Base-by-base conservation (phyloP, 2,888 invertebrate genomes). In the Chydorus sphaericus region DNA sequence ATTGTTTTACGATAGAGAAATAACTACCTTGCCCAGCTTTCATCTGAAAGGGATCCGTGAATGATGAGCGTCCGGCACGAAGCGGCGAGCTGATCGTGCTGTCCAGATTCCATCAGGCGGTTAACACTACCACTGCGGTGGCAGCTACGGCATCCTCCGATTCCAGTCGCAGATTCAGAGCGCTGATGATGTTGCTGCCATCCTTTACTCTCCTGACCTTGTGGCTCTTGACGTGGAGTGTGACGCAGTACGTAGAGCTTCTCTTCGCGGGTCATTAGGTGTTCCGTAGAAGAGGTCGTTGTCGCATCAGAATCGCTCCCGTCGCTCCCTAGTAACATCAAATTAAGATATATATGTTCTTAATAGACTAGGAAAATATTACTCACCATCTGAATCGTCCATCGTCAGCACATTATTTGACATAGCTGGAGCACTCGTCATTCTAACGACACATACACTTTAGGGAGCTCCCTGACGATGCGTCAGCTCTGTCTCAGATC, bases 201-300 rank as follows among this genome's bases (percentile, higher is more conserved):
- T 28, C 30, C 18, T 16, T 50, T 31, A 23, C 84, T 87, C 70
- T 91, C 91, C 70, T 91, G 89, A 1, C 91, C 91, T 69, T 91
- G 91, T 1, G 91, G 91, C 68, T 91, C 91, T 66, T 90, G 90
- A 36, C 91, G 75, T 6, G 85, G 82, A 1, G 83, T 85, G 65
- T 85, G 85, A 61, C 83, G 74, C 60, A 88, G 83, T 48, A 86
- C 85, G 73, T 85, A 85, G 23, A 44, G 48, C 62, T 85, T 77
- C 68, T 88, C 87, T 70, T 88, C 87, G 64, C 84, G 78, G 33
- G 86, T 87, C 60, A 92, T 72, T n/a, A n/a, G n/a, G 71, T 90
- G 91, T 71, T 91, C 44, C 44, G 44, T 44, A 10, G 44, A 44
- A 26, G 44, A 44, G 26, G 44, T 44, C 44, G 44, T 44, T 28